Evolutionary conservation across 2,113 vertebrate genomes (phyloP).

Genomic region (Clarias magur): DNA sequence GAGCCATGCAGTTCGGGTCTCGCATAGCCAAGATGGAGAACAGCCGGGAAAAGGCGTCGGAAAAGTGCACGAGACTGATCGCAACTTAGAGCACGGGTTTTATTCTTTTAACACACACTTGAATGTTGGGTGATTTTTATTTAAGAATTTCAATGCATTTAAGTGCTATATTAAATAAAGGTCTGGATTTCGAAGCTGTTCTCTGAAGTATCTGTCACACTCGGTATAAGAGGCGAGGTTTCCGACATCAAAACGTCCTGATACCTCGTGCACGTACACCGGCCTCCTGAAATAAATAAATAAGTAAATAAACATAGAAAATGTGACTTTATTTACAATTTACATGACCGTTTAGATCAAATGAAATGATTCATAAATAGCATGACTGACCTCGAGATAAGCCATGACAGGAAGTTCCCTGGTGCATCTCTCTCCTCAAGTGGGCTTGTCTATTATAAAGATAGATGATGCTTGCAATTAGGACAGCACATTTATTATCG

Average conservation of each 20-base stretch:
- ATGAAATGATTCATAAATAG: background rate
- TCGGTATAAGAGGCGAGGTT: conserved; percentile 73
- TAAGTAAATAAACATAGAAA: background rate
- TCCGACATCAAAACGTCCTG: conserved; percentile 79
- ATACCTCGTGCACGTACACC: conserved; percentile 69
- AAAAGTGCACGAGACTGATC: conserved; percentile 83
- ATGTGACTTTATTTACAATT: background rate
- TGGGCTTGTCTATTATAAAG: conserved; percentile 58
- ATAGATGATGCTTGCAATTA: background rate
- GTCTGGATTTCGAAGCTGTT: conserved; percentile 60
- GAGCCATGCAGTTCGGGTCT: conserved; percentile 95
- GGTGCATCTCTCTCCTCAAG: conserved; percentile 76
- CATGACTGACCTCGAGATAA: conserved; percentile 68
- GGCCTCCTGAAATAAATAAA: conserved; percentile 66
- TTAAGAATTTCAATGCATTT: background rate
- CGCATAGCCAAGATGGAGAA: conserved; percentile 93
- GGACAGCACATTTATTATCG: background rate
- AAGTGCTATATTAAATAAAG: conserved; percentile 68
- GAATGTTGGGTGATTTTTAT: background rate
- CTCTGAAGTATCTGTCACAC: conserved; percentile 75
- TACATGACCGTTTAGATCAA: background rate
- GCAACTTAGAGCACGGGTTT: conserved; percentile 40
- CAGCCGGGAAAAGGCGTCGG: conserved; percentile 82
- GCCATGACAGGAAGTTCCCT: conserved; percentile 78
- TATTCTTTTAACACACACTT: background rate